phyloP scores from a whole-genome alignment of 1,140 invertebrate genomes.

The Calycopis cecrops region DNA sequence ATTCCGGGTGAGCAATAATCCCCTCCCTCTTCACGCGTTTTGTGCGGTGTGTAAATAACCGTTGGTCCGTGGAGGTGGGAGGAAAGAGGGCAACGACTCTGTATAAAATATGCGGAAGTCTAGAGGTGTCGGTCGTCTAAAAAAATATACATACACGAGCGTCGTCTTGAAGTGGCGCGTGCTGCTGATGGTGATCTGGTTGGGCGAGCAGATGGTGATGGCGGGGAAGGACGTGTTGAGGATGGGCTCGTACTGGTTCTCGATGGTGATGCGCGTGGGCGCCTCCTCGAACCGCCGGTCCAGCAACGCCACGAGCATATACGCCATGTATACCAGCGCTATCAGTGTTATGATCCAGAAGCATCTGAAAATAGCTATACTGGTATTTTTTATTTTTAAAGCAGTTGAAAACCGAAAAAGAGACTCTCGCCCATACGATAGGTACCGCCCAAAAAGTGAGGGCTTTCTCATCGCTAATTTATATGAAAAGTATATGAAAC shows the following conservation, averaged over 20 bases:
- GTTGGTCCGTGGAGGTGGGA: not conserved
- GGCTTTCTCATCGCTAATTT: no score
- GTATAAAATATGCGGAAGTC: not conserved
- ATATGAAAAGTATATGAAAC: no score
- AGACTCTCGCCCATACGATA: no score
- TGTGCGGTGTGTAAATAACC: no score
- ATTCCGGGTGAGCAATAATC: no score
- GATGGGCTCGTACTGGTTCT: conserved; percentile 47
- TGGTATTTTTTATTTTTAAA: no score
- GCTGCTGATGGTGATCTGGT: conserved; percentile 45
- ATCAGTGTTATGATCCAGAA: conserved; percentile 44
- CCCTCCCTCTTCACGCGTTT: no score
- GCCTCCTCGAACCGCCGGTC: conserved; percentile 46
- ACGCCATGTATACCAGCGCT: conserved; percentile 26
- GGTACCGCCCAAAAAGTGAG: no score
- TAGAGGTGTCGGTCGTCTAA: no score
- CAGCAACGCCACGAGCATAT: conserved; percentile 31
- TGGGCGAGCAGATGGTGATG: conserved; percentile 54
- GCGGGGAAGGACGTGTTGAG: conserved; percentile 40
- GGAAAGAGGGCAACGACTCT: not conserved
- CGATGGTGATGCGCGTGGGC: conserved; percentile 57
- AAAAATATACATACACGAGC: conserved; percentile 52
- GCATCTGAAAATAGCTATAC: conserved; percentile 43
- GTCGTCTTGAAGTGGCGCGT: conserved; percentile 42
- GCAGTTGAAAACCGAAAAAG: no score